Percentiles rank a stretch among this genome's conserved stretches.
Evolutionary conservation across 2,113 vertebrate genomes (phyloP).

Genomic region (Labeo rohita): DNA sequence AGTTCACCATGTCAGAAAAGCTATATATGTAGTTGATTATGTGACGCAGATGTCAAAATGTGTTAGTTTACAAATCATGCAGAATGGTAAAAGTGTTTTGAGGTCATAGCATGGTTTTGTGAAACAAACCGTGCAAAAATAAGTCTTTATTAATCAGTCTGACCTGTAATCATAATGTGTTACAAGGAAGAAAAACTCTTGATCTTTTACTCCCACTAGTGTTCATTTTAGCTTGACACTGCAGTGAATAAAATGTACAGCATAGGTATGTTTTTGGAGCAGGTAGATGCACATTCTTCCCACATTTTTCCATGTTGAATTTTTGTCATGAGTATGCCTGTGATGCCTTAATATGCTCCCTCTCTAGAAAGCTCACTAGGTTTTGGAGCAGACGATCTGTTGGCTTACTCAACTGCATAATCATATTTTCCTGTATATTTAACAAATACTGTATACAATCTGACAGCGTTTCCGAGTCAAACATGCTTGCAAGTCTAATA

Average conservation of each 20-base stretch:
- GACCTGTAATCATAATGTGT: too few relatives aligned
- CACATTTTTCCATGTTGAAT: background rate
- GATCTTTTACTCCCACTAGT: too few relatives aligned
- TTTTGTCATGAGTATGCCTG: background rate
- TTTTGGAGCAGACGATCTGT: background rate
- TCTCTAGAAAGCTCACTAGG: background rate
- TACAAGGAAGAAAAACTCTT: too few relatives aligned
- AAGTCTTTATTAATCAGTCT: background rate
- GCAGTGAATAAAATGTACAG: background rate
- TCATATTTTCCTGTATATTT: background rate
- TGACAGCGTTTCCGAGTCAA: background rate
- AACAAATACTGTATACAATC: background rate
- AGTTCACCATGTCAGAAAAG: too few relatives aligned
- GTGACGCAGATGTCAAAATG: too few relatives aligned
- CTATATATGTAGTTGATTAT: too few relatives aligned
- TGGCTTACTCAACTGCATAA: background rate
- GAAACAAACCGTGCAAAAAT: background rate
- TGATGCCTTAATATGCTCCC: background rate
- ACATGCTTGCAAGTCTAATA: conserved; percentile 12
- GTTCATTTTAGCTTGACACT: background rate
- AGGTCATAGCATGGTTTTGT: background rate
- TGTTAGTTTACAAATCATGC: too few relatives aligned
- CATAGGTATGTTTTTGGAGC: background rate
- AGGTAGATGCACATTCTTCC: background rate
- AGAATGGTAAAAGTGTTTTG: background rate